Evolutionary conservation across 1,140 invertebrate genomes (phyloP).

Genomic region (Acromyrmex charruanus): DNA sequence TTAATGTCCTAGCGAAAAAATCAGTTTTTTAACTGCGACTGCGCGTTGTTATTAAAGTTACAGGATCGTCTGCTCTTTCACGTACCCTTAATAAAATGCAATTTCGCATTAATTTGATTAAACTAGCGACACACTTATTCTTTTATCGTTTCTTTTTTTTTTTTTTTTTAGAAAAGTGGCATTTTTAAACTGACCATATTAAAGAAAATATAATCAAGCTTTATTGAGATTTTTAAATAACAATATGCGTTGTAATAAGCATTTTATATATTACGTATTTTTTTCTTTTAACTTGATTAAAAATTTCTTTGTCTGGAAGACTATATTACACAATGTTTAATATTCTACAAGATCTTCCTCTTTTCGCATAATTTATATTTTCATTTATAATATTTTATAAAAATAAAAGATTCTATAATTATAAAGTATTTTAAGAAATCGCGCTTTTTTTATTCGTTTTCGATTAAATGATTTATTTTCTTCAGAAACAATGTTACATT

Average conservation of each 20-base stretch:
- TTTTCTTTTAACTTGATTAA: neutral
- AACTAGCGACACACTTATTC: neutral
- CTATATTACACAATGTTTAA: neutral
- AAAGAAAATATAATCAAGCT: neutral
- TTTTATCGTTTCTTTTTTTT: neutral
- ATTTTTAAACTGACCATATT: neutral
- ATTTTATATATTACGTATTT: neutral
- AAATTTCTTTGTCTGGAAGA: neutral
- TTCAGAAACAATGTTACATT: constrained; percentile 48
- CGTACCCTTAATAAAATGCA: neutral
- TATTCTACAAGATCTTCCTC: neutral
- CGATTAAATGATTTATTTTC: constrained; percentile 50
- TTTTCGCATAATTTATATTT: neutral
- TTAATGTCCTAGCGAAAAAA: neutral
- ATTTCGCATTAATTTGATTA: constrained; percentile 9
- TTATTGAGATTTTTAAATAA: constrained; percentile 5
- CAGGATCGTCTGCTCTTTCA: neutral
- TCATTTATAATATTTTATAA: neutral
- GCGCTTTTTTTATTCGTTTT: neutral
- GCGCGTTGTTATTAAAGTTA: constrained; percentile 38
- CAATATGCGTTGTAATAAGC: neutral
- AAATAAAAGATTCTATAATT: neutral
- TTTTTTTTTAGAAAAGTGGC: neutral
- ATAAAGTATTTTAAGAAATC: neutral
- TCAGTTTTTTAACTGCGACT: constrained; percentile 17